Evolutionary conservation across 2,797 vertebrate species (phyloP), one percentile per base, ranked within the genome.

Genomic region (Oophaga sylvatica): DNA sequence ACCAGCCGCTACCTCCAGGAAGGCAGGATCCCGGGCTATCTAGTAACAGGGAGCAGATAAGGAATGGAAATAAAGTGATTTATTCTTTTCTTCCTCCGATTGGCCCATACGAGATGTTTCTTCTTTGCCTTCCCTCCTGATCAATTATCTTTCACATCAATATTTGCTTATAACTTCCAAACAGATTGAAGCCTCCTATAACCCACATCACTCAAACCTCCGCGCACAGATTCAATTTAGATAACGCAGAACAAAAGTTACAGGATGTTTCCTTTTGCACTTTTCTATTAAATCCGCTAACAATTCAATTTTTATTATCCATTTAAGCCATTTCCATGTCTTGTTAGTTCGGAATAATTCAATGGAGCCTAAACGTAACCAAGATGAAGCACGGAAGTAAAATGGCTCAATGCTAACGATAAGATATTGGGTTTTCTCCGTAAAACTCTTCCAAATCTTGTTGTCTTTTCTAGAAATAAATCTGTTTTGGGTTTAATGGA

Each of bases 231-330:
- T 89, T 89, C 88, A 89, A 89, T 89, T 89, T 89, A 89, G 88
- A 89, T 89, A 83, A 82, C 56, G 19, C 12, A 71, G 80, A 89
- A 87, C 88, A 89, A 89, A 89, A 86, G 84, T 89, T 89, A 89
- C 65, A 86, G 59, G 84, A 86, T 89, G 88, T 89, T 89, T 89
- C 86, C 81, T 82, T 41, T 81, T 86, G 76, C 84, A 87, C 70
- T 86, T 86, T 89, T 83, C 84, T 87, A 89, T 89, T 83, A 89
- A 86, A 89, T 87, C 26, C 80, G 22, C 80, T 73, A 89, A 89
- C 88, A 89, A 89, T 87, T 89, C 84, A 83, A 89, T 87, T 89
- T 89, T 89, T 89, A 87, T 89, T 83, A 89, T 89, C 87, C 80
- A 83, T 84, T 88, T 88, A 88, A 88, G 78, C 84, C 84, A 89